Evolutionary conservation across 53 echinoderm and acorn worm genomes (phyloP).

Genomic region (Stichopus horrens): DNA sequence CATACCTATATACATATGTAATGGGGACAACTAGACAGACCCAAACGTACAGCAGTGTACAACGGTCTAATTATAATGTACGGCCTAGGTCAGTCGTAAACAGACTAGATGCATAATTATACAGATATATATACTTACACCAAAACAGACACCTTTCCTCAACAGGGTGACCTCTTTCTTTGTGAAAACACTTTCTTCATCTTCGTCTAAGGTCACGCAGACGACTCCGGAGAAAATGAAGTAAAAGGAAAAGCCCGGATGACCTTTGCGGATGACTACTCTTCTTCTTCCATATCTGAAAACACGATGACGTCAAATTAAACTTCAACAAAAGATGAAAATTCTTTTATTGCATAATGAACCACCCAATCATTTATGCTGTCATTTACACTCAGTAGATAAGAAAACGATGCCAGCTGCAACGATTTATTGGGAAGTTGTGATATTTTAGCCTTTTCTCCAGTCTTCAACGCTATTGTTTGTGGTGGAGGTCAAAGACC

Average conservation of each 20-base stretch:
- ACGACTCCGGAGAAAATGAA: constrained; percentile 86
- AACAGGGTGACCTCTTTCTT: constrained; percentile 92
- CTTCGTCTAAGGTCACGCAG: constrained; percentile 85
- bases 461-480: no score
- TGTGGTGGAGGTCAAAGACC: no score
- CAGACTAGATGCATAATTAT: no score
- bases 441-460: neutral
- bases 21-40: no score
- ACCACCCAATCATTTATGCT: neutral
- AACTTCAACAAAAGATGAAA: neutral
- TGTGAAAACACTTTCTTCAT: constrained; percentile 82
- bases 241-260: constrained; percentile 85
- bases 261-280: constrained; percentile 93
- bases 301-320: neutral
- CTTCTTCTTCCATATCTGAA: constrained; percentile 80
- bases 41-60: no score
- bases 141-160: constrained; percentile 87
- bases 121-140: constrained; percentile 54
- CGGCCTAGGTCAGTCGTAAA: no score
- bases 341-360: neutral
- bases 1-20: no score
- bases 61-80: no score
- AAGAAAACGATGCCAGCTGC: no score
- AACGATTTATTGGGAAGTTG: neutral
- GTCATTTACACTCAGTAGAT: no score